These are phyloP conservation scores for Uropetala carovei DNA, from an alignment of 2,888 invertebrate species.

Conservation along the genomic window DNA sequence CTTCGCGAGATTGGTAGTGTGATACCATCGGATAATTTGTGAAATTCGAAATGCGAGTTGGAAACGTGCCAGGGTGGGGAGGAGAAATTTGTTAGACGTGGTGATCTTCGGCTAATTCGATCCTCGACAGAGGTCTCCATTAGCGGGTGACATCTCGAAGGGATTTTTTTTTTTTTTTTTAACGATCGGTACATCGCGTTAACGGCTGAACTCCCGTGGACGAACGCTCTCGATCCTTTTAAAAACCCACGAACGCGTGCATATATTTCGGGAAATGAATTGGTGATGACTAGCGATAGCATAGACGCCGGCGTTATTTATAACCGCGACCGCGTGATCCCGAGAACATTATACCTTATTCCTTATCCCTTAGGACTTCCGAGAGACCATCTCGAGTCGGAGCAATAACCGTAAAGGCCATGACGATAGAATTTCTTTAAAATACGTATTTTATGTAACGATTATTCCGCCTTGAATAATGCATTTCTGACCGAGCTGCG, in stretches of 20 bases:
- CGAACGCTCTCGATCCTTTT: too few relatives aligned
- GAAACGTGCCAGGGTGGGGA: too few relatives aligned
- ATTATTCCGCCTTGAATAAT: not conserved
- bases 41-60: too few relatives aligned
- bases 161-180: too few relatives aligned
- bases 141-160: too few relatives aligned
- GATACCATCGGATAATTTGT: too few relatives aligned
- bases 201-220: too few relatives aligned
- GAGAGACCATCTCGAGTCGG: conserved; percentile 1
- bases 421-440: not conserved
- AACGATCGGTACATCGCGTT: too few relatives aligned
- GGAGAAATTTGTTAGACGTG: too few relatives aligned
- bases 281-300: conserved; percentile 18
- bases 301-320: not conserved
- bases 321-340: not conserved
- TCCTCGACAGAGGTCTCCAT: too few relatives aligned
- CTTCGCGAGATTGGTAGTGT: too few relatives aligned
- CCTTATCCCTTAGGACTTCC: not conserved
- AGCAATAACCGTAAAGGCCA: not conserved
- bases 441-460: not conserved
- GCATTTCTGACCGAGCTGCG: not conserved
- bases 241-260: not conserved
- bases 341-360: not conserved
- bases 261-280: not conserved
- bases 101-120: too few relatives aligned